Evolutionary conservation across 2,113 vertebrate species (phyloP), one percentile per base, ranked within the genome.

Genomic region (Scortum barcoo): DNA sequence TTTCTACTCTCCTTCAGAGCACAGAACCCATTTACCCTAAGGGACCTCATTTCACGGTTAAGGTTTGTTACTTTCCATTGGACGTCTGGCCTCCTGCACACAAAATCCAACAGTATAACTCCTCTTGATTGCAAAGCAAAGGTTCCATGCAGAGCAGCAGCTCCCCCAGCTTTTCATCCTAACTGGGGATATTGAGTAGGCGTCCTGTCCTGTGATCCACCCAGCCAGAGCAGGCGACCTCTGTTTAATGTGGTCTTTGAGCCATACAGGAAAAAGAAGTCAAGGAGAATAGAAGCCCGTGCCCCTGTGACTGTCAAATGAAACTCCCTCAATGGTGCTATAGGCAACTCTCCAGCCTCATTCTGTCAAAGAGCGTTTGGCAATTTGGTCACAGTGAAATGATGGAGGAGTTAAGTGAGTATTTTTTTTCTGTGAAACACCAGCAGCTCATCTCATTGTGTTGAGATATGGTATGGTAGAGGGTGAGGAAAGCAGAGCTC

Each of bases 311-410:
- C 72, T 82, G 61, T 80, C 67, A 74, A 67, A 76, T 78, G n/a
- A 70, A 86, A 86, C 74, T 82, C 66, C 81, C 86, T 84, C 78
- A 61, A 50, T 78, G 78, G 65, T 30, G 79, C 89, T 86, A 62
- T 62, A 72, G 87, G 86, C 40, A 86, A 81, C 67, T 83, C 76
- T 84, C 83, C 80, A 81, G 71, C 86, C 88, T 85, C 90, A 85
- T 80, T 91, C 74, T 90, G 81, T 91, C 81, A 91, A 76, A 87
- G 53, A 61, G 9, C 6, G 54, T 87, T 86, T 80, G 82, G 70
- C 68, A 77, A 85, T 86, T 86, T 92, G 78, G 85, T 84, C 72
- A 81, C 61, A 83, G 69, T 80, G 61, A 83, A 80, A 85, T 86
- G 78, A 86, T 80, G 77, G 56, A 80, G 69, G 69, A 85, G 62